Base-by-base conservation (phyloP, 2,797 vertebrate species). In the Trichosurus vulpecula region DNA sequence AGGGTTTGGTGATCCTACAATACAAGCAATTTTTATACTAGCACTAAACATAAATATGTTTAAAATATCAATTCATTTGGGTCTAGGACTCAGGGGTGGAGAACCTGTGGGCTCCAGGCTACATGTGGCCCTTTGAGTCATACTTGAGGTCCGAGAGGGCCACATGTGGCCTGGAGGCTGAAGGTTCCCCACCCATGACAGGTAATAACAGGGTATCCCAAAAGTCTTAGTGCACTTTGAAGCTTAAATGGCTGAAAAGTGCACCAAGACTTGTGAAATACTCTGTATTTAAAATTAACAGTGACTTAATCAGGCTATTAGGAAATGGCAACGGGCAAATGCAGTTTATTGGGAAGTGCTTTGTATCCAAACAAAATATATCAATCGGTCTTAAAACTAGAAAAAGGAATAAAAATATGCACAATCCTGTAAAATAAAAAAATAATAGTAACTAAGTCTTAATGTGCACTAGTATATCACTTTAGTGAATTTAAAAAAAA, bases 401-500 rank as follows among this genome's bases (percentile, higher is more conserved):
- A 29, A 87, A 87, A 51, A 56, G 51, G 4, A 93, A 54, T 92
- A 87, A 52, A 57, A 35, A 93, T 2, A 12, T 87, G 92, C 57
- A 92, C 0, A 92, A 66, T 29, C n/a, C 95, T 47, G 35, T 35
- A 54, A 58, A 57, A 31, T 22, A 61, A 56, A 93, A 93, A 90
- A 53, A 91, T 27, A 74, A 41, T 11, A 51, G 22, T 93, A 90
- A 55, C 90, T 66, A 93, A 87, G 1, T 31, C 22, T 56, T 31
- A 52, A 25, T 52, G 90, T 91, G 13, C 41, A 87, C 3, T 87
- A 87, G 51, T 87, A 0, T 0, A 58, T 93, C 58, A 81, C 81
- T 96, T 95, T 4, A 87, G 41, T 94, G 27, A 66, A 61, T 52
- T 93, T 52, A 55, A 93, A 61, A 57, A 12, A 87, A 56, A 12